These are phyloP conservation scores for Aurelia sp. DNA, from an alignment of 30 jellyfish, hydroid and myxozoan genomes.

Conservation along the genomic window DNA sequence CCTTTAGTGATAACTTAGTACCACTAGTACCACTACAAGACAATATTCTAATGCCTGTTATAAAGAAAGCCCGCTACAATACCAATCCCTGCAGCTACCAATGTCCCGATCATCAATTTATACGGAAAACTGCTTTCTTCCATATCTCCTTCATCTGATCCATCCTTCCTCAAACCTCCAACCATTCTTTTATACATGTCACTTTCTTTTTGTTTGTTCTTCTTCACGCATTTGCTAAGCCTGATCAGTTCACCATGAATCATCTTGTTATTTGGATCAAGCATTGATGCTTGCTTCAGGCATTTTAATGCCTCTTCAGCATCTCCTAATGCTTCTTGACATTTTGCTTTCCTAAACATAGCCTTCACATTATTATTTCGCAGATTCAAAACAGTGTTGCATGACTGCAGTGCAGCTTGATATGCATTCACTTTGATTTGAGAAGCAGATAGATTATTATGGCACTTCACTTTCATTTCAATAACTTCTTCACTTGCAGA, in stretches of 20 bases:
- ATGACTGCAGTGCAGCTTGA: conserved; percentile 80
- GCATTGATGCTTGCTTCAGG: conserved; percentile 86
- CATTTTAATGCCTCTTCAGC: conserved; percentile 86
- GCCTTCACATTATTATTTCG: conserved; percentile 81
- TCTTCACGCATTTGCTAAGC: conserved; percentile 62
- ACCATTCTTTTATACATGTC: conserved; percentile 91
- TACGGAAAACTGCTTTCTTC: conserved; percentile 25
- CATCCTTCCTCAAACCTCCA: conserved; percentile 55
- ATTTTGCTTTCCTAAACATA: conserved; percentile 85
- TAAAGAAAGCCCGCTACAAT: conserved; percentile 74
- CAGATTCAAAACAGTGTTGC: conserved; percentile 68
- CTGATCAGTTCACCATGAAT: conserved; percentile 64
- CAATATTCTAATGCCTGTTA: conserved; percentile 25
- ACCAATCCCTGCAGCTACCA: conserved; percentile 77
- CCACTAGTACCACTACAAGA: background rate
- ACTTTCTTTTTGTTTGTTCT: conserved; percentile 78
- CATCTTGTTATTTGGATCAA: conserved; percentile 84
- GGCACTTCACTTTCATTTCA: conserved; percentile 78
- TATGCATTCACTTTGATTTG: conserved; percentile 88
- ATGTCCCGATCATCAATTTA: conserved; percentile 67
- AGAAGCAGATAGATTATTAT: conserved; percentile 85
- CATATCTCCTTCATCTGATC: background rate
- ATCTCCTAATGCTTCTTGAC: conserved; percentile 84
- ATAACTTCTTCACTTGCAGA: conserved; percentile 68
- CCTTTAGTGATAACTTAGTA: too few relatives aligned